Percentiles rank a stretch among this genome's conserved stretches.
Evolutionary conservation across 2,797 vertebrate genomes (phyloP).

Genomic region (Anniella stebbinsi): DNA sequence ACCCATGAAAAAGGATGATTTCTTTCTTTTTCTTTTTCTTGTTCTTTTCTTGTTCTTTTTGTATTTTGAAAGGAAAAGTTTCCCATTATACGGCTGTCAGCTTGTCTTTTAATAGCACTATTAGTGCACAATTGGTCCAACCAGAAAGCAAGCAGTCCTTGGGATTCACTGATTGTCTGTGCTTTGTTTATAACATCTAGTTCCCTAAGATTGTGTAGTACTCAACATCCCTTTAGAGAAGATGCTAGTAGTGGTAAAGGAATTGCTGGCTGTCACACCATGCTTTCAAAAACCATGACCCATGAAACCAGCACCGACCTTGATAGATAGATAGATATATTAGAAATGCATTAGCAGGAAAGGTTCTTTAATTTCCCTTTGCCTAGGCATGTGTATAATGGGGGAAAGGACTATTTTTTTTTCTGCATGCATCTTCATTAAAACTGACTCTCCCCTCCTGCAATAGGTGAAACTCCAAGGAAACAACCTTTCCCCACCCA

Average conservation of each 20-base stretch:
- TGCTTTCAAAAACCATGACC: not conserved
- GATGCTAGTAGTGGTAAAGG: slow-evolving; percentile 22
- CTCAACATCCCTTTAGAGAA: not conserved
- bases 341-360: slow-evolving; percentile 10
- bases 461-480: slow-evolving; percentile 68
- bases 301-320: not conserved
- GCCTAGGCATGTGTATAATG: not conserved
- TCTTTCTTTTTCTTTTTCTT: not conserved
- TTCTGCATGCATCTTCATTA: slow-evolving; percentile 54
- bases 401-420: slow-evolving; percentile 35
- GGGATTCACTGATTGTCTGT: not conserved
- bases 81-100: not conserved
- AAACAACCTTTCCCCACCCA: slow-evolving; percentile 67
- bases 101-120: slow-evolving; percentile 29
- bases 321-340: slow-evolving; percentile 34
- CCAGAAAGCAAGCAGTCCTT: not conserved
- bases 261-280: not conserved
- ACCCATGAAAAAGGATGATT: not conserved
- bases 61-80: slow-evolving; percentile 11
- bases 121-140: slow-evolving; percentile 26
- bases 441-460: slow-evolving; percentile 61
- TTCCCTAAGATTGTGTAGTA: not conserved
- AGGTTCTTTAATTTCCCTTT: slow-evolving; percentile 6
- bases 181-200: slow-evolving; percentile 11
- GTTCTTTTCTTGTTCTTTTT: not conserved